Evolutionary conservation across 2,888 invertebrate species (phyloP), one percentile per base, ranked within the genome.

Genomic region (Apodemia zela): DNA sequence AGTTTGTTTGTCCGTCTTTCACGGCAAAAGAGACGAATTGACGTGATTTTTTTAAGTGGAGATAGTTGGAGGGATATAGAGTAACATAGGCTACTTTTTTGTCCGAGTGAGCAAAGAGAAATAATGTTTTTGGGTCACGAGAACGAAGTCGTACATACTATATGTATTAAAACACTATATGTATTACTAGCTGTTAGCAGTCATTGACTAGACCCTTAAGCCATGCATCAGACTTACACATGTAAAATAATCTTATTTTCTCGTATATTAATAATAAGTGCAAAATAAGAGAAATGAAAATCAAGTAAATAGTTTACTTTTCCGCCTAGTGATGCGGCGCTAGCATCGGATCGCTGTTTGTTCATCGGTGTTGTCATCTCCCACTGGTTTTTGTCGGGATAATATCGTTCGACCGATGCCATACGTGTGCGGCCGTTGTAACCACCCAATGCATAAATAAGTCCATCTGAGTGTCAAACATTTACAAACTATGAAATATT

Each of bases 401-500:
- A 95, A 82, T 96, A 97, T 17, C 95, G 92, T 81, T 97, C 97
- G 4, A 95, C 96, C 0, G 96, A 94, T 45, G 93, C 93, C 93
- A 97, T 94, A 70, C 97, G 94, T 10, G 94, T 93, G 54, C 94
- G 92, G 13, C 96, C 96, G 80, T 97, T 96, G 84, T 95, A 97
- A 0, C 97, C 97, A 0, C 97, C 97, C 73, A 97, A 93, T 0
- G 96, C 97, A 82, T 96, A 97, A 66, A 97, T 95, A 72, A 94
- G 89, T 60, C 94, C 95, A 76, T 94, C 92, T 94, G 42, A 15
- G 42, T 42, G 13, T 42, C n/a, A 42, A 42, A 15, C 15, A 42
- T 15, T 42, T 42, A 15, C n/a, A 42, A 13, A 42, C n/a, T 42
- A 42, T 15, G 42, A 45, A 45, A 45, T 4, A 42, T 5, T 15